A percentile compares a stretch with the other conserved stretches of the same genome.
These are phyloP conservation scores for Agrotis exclamationis DNA, from an alignment of 2,888 invertebrate genomes.

Conservation along the genomic window DNA sequence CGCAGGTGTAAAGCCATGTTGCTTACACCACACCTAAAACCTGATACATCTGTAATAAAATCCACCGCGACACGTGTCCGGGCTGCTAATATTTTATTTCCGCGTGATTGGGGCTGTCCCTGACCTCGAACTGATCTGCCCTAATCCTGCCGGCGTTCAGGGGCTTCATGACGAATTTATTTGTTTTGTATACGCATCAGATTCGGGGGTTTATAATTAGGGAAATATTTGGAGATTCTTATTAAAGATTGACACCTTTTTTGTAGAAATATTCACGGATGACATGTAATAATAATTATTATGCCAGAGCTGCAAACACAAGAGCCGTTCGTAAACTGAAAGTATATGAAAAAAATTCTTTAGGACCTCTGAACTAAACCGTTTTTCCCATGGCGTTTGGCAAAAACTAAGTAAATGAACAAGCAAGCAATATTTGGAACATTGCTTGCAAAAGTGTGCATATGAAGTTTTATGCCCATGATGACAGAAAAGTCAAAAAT, in stretches of 20 bases:
- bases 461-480: too few species aligned
- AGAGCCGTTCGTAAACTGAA: too few species aligned
- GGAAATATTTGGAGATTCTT: neutral
- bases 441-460: too few species aligned
- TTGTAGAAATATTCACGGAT: neutral
- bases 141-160: slow-evolving; percentile 42
- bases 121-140: slow-evolving; percentile 34
- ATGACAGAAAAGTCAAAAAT: too few species aligned
- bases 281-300: too few species aligned
- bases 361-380: too few species aligned
- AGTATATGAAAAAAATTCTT: too few species aligned
- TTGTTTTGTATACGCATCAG: slow-evolving; percentile 15
- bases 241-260: neutral
- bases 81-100: slow-evolving; percentile 32
- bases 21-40: neutral
- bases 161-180: slow-evolving; percentile 52
- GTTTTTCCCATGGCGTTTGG: neutral
- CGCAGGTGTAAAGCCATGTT: neutral
- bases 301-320: too few species aligned
- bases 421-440: too few species aligned
- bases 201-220: slow-evolving; percentile 1
- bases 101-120: slow-evolving; percentile 24
- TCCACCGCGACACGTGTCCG: slow-evolving; percentile 15
- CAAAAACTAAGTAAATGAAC: too few species aligned
- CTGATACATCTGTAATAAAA: slow-evolving; percentile 7